These are phyloP conservation scores for Artibeus jamaicensis DNA, from an alignment of 2,797 vertebrate genomes.

Conservation along the genomic window DNA sequence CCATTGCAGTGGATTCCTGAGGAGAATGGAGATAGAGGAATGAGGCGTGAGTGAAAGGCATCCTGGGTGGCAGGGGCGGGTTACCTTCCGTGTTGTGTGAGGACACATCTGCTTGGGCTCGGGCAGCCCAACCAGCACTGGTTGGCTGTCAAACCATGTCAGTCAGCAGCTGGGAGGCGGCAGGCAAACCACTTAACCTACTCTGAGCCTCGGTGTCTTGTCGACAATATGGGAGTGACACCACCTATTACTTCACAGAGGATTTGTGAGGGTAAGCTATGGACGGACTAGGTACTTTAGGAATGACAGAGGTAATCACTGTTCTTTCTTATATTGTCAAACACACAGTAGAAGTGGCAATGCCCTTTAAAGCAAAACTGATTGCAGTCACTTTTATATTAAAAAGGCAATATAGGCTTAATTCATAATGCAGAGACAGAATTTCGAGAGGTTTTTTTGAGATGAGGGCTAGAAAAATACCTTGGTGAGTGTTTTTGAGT, in stretches of 20 bases:
- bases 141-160: background rate
- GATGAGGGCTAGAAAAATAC: background rate
- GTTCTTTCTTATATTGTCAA: background rate
- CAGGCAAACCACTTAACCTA: background rate
- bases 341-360: background rate
- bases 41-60: background rate
- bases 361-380: background rate
- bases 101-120: background rate
- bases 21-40: background rate
- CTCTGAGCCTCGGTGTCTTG: background rate
- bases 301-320: background rate
- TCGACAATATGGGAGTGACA: background rate
- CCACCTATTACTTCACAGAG: background rate
- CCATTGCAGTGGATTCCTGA: conserved; percentile 43
- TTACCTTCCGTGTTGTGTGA: background rate
- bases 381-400: background rate
- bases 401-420: background rate
- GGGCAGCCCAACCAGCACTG: background rate
- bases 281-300: background rate
- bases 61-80: no score
- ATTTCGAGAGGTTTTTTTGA: background rate
- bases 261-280: background rate
- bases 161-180: background rate
- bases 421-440: background rate
- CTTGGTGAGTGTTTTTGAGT: background rate